phyloP scores from a whole-genome alignment of 2,888 invertebrate species.

The Agrilus cyanescens region DNA sequence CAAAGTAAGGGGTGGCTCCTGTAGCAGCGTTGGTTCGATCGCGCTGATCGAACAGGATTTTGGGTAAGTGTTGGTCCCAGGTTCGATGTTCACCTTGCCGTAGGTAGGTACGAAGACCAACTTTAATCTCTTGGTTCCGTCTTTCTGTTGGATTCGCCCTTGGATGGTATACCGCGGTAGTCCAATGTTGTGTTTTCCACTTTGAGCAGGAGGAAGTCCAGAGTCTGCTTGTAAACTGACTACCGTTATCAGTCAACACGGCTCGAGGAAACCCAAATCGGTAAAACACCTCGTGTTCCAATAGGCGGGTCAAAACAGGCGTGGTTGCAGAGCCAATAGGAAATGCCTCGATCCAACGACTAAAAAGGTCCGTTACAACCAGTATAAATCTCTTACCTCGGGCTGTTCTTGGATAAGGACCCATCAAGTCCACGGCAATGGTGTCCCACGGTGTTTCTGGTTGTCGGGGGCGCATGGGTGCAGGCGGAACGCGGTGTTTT shows the following conservation, averaged over 20 bases:
- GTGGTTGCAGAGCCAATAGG: slow-evolving; percentile 7
- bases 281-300: slow-evolving; percentile 11
- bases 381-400: slow-evolving; percentile 11
- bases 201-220: not conserved
- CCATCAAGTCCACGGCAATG: slow-evolving; percentile 9
- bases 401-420: slow-evolving; percentile 7
- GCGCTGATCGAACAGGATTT: not conserved
- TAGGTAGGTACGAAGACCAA: not conserved
- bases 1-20: not conserved
- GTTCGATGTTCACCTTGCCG: not conserved
- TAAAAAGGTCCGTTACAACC: slow-evolving; percentile 16
- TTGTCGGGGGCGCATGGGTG: slow-evolving; percentile 5
- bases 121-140: not conserved
- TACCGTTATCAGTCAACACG: slow-evolving; percentile 10
- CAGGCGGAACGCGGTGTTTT: slow-evolving; percentile 2
- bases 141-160: not conserved
- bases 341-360: slow-evolving; percentile 18
- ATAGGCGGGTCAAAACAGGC: not conserved
- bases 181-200: not conserved
- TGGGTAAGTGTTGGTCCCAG: not conserved
- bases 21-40: not conserved
- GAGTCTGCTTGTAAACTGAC: slow-evolving; percentile 2
- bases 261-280: slow-evolving; percentile 9
- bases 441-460: slow-evolving; percentile 9
- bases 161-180: not conserved